Conservation (phyloP, 2,113 vertebrate species). For the Otis tarda region DNA sequence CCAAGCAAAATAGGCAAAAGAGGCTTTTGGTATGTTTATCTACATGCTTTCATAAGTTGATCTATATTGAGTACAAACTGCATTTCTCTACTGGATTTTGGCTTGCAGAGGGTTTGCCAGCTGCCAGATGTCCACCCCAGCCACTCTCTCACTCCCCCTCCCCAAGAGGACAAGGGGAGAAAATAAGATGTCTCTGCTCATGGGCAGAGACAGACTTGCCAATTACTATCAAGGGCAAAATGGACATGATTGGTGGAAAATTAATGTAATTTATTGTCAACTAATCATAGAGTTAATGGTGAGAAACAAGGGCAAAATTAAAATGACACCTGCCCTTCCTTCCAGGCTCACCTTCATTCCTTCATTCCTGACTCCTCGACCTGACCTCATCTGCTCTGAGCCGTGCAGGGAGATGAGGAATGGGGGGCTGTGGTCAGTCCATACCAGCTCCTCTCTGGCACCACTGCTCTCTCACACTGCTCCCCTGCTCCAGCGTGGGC, state of each 20-base stretch:
- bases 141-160: background rate
- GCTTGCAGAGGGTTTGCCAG: background rate
- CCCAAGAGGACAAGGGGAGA: background rate
- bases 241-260: background rate
- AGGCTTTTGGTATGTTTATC: background rate
- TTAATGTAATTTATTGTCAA: background rate
- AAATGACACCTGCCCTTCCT: background rate
- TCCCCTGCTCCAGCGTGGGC: background rate
- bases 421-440: background rate
- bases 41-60: background rate
- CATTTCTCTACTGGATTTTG: background rate
- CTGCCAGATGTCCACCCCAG: background rate
- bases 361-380: background rate
- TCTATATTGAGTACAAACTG: background rate
- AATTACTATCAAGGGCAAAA: background rate
- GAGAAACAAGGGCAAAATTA: background rate
- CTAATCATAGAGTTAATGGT: background rate
- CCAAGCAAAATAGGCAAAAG: background rate
- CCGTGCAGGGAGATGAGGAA: too few relatives aligned
- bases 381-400: too few relatives aligned
- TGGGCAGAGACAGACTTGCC: background rate
- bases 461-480: background rate
- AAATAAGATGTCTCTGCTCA: background rate
- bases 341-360: background rate
- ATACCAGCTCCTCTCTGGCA: background rate